Base-by-base conservation (phyloP, 2,888 invertebrate genomes). In the Drosophila colorata region DNA sequence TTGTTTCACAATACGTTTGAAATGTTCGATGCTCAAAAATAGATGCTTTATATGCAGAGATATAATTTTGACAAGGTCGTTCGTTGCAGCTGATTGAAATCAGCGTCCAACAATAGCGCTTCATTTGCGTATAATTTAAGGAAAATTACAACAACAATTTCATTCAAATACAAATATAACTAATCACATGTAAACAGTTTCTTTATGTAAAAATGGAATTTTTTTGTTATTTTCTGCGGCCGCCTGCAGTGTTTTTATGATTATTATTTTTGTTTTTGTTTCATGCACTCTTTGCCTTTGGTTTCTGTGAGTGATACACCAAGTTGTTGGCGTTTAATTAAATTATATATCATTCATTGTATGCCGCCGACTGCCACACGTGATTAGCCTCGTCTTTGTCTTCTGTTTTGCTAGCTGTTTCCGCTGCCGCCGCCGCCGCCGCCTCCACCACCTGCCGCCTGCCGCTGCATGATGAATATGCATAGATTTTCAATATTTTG, bases 301-400 rank as follows among this genome's bases (percentile, higher is more conserved):
- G 13, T 28, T 23, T 33, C 28, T 28, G n/a, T n/a, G n/a, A n/a
- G n/a, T n/a, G n/a, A n/a, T n/a, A n/a, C n/a, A n/a, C n/a, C n/a
- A n/a, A n/a, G n/a, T n/a, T n/a, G 37, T 8, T 63, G 72, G 72
- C 60, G 60, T 58, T 66, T 78, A 75, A 78, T 85, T 81, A 70
- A 81, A 81, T 78, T 73, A 85, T 68, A 40, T 60, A 59, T 63
- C 60, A 64, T 69, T 48, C 66, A 78, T 84, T 64, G 66, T 61
- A 48, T 68, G 60, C 66, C 63, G 49, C 37, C 60, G 72, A 56
- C 66, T 67, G 74, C 65, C 81, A 63, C 84, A 83, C 87, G 81
- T 82, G 81, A 87, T 82, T 86, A 83, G 80, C 83, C 57, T 57
- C 56, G 61, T 61, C 74, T 71, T 84, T 80, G 86, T 68, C 47